Conservation (phyloP, 2,888 invertebrate species). For the Boloria euphrosyne region DNA sequence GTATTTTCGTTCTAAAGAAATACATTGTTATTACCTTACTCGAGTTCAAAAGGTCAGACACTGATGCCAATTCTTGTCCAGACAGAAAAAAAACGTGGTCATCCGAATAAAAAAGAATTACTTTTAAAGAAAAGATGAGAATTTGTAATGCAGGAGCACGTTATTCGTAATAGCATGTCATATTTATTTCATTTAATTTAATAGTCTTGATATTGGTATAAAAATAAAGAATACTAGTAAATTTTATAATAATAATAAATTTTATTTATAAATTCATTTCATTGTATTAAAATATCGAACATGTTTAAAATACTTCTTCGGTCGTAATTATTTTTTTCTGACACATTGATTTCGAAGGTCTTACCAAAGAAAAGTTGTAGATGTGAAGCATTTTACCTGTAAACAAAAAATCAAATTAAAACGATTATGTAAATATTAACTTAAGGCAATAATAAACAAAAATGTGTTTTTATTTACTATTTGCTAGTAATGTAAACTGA, state of each 20-base stretch:
- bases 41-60: slow-evolving; percentile 19
- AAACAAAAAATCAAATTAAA: neutral
- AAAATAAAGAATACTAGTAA: too few relatives aligned
- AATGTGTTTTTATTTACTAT: too few relatives aligned
- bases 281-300: neutral
- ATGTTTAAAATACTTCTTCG: neutral
- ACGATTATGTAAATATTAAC: neutral
- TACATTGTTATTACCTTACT: slow-evolving; percentile 15
- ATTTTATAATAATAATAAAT: too few relatives aligned
- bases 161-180: too few relatives aligned
- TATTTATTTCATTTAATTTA: too few relatives aligned
- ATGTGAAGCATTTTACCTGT: slow-evolving; percentile 9
- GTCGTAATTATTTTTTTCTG: neutral
- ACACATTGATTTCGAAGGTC: neutral
- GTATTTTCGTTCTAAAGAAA: slow-evolving; percentile 11
- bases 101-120: slow-evolving; percentile 14
- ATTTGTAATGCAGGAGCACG: neutral
- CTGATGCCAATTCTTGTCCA: slow-evolving; percentile 14
- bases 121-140: neutral
- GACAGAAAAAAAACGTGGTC: slow-evolving; percentile 20
- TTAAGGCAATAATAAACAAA: too few relatives aligned
- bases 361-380: neutral
- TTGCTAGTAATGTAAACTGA: too few relatives aligned
- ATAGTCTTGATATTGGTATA: too few relatives aligned
- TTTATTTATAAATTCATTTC: too few relatives aligned